phyloP scores from a whole-genome alignment of 2,888 invertebrate species.

The Parthenolecanium corni region DNA sequence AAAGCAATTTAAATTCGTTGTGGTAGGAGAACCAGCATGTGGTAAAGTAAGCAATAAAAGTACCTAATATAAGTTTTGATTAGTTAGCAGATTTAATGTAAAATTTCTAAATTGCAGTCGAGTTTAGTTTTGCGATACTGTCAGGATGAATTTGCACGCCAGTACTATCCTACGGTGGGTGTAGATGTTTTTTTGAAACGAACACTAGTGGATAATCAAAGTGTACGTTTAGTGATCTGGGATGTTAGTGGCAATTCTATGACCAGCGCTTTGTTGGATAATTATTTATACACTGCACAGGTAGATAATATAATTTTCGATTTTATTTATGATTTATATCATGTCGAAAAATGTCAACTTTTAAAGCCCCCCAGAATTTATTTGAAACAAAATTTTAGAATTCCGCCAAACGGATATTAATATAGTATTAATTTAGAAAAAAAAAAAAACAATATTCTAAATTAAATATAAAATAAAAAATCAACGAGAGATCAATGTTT shows the following conservation, averaged over 20 bases:
- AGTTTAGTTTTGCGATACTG: conserved; percentile 53
- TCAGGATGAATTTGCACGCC: conserved; percentile 51
- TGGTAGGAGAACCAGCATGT: conserved; percentile 66
- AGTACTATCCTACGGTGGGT: conserved; percentile 54
- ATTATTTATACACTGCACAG: conserved; percentile 57
- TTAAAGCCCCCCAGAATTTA: neutral
- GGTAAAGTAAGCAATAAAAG: conserved; percentile 58
- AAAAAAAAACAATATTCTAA: neutral
- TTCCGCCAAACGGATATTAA: too few relatives aligned
- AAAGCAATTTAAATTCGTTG: conserved; percentile 60
- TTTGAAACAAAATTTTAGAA: too few relatives aligned
- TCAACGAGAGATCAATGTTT: conserved; percentile 34
- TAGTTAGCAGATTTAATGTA: too few relatives aligned
- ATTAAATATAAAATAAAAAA: conserved; percentile 29
- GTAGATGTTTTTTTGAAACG: conserved; percentile 61
- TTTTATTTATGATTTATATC: too few relatives aligned
- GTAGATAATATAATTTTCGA: conserved; percentile 42
- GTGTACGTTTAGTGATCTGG: conserved; percentile 63
- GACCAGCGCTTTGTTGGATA: conserved; percentile 63
- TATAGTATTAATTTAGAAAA: neutral
- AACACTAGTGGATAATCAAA: conserved; percentile 45
- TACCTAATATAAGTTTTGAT: neutral
- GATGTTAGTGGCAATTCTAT: conserved; percentile 73
- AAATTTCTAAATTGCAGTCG: conserved; percentile 42
- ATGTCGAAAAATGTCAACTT: too few relatives aligned